Conservation (phyloP, 2,888 invertebrate species). For the Trachelus iudaicus region DNA sequence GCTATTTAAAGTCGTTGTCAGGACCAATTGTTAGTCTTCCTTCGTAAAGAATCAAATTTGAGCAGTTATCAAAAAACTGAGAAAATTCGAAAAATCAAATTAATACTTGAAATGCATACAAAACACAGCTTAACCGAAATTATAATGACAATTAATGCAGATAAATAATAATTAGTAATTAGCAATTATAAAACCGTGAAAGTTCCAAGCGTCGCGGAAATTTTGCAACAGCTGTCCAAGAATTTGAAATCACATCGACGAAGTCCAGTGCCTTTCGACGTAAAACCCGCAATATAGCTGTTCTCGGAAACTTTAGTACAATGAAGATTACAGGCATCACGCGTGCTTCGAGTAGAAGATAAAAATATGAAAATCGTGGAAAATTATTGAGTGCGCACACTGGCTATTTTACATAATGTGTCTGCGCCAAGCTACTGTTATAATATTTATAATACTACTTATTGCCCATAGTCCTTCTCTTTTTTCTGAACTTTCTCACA, state of each 20-base stretch:
- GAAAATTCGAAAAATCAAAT: background rate
- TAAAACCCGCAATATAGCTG: background rate
- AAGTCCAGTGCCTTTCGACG: background rate
- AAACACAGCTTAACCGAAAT: background rate
- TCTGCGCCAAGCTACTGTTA: conserved; percentile 34
- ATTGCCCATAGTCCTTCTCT: background rate
- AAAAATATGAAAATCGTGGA: conserved; percentile 28
- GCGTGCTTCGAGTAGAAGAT: background rate
- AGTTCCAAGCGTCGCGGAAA: background rate
- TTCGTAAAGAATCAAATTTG: background rate
- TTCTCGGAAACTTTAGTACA: conserved; percentile 1
- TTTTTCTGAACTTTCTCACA: background rate
- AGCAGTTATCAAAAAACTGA: background rate
- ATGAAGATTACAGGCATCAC: conserved; percentile 2
- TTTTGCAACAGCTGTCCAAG: background rate
- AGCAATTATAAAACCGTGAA: background rate
- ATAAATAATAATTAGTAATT: background rate
- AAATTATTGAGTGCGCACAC: conserved; percentile 36
- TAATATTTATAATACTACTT: conserved; percentile 16
- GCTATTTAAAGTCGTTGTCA: background rate
- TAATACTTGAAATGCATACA: background rate
- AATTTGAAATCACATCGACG: background rate
- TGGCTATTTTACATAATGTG: conserved; percentile 40
- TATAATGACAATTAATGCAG: background rate
- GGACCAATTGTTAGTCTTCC: background rate